phyloP scores from a whole-genome alignment of 2,797 vertebrate genomes.

The Ispidina picta region DNA sequence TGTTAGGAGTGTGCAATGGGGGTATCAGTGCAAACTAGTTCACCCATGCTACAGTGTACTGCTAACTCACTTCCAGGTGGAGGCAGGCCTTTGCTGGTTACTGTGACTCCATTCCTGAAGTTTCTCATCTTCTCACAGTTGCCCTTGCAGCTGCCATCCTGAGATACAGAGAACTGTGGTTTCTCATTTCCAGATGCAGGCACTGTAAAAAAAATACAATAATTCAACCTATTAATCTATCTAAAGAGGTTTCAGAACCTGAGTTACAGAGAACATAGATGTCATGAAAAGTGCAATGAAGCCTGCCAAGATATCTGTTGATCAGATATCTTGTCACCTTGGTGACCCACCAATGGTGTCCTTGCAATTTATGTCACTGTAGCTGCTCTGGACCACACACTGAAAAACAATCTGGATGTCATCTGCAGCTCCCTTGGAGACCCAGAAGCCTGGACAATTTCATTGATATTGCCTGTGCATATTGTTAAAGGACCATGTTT shows the following conservation, averaged over 20 bases:
- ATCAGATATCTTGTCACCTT: background rate
- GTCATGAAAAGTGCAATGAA: background rate
- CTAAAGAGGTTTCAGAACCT: background rate
- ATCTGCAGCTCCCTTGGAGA: background rate
- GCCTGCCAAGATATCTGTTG: background rate
- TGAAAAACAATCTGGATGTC: background rate
- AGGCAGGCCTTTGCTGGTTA: background rate
- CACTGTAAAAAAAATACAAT: background rate
- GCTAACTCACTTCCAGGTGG: background rate
- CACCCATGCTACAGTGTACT: rapidly evolving
- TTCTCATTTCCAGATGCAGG: background rate
- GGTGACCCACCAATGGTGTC: background rate
- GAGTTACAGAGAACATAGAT: background rate
- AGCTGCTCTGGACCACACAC: background rate
- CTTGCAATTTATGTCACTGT: background rate
- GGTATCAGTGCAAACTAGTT: background rate
- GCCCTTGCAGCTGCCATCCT: background rate
- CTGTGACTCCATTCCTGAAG: background rate
- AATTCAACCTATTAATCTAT: background rate
- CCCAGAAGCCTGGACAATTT: background rate
- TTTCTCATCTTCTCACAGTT: background rate
- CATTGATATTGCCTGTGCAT: background rate
- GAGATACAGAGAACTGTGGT: rapidly evolving
- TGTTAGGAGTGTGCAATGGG: background rate
- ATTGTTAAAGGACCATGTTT: background rate